Percentiles rank a stretch among this genome's conserved stretches.
These are phyloP conservation scores for Dromius quadrimaculatus DNA, from an alignment of 2,888 invertebrate species.

Conservation along the genomic window DNA sequence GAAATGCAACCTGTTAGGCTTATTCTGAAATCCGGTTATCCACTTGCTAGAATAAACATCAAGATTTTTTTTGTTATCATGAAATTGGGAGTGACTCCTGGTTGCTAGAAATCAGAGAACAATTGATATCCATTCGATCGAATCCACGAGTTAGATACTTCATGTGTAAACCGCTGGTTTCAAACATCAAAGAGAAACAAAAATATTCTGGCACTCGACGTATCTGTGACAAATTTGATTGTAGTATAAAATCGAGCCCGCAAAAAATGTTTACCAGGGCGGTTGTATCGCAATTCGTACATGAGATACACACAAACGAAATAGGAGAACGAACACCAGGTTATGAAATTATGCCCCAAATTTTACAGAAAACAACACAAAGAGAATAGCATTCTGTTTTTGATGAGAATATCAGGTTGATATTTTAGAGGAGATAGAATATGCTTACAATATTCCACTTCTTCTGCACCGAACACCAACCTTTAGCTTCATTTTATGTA, in stretches of 20 bases:
- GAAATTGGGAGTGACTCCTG: no score
- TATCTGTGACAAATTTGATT: slow-evolving; percentile 51
- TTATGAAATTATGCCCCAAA: slow-evolving; percentile 39
- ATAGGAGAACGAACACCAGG: slow-evolving; percentile 35
- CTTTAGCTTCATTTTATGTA: no score
- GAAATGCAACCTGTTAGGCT: no score
- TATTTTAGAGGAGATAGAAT: no score
- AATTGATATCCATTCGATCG: slow-evolving; percentile 1
- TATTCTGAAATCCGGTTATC: no score
- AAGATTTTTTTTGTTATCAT: no score
- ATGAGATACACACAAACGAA: slow-evolving; percentile 27
- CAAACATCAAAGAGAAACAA: slow-evolving; percentile 45
- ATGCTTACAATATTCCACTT: no score
- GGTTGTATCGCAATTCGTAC: slow-evolving; percentile 9
- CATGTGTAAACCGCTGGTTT: slow-evolving; percentile 33
- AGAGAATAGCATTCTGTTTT: no score
- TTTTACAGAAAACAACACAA: no score
- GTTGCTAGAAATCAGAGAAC: slow-evolving; percentile 31
- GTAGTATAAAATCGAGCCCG: slow-evolving; percentile 39
- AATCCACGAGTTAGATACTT: slow-evolving; percentile 21
- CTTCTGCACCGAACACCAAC: no score
- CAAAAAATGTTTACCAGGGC: slow-evolving; percentile 31
- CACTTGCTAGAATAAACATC: no score
- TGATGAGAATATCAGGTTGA: no score
- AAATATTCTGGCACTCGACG: slow-evolving; percentile 48